Evolutionary conservation across 2,888 invertebrate genomes (phyloP).

Genomic region (Anodontia alba): DNA sequence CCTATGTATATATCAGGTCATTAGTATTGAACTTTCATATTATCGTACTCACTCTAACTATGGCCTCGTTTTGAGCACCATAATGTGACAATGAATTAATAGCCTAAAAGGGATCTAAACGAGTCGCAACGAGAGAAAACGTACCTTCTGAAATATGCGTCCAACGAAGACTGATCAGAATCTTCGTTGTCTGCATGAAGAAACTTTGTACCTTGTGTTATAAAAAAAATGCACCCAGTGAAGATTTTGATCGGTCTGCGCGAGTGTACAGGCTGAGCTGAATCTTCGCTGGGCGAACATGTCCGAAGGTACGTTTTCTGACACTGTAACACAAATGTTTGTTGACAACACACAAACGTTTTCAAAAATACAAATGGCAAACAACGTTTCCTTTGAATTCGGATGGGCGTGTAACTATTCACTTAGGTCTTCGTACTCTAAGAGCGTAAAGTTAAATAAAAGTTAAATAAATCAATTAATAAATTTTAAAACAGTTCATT

Average conservation of each 20-base stretch:
- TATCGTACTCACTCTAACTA: not conserved
- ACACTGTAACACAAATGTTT: too few species aligned
- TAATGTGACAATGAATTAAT: not conserved
- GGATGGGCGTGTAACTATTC: not conserved
- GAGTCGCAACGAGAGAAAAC: too few species aligned
- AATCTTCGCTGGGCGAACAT: too few species aligned
- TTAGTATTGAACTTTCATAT: not conserved
- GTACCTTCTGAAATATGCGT: too few species aligned
- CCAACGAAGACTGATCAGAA: too few species aligned
- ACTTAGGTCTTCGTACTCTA: not conserved
- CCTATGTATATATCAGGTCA: not conserved
- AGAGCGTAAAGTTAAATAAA: not conserved
- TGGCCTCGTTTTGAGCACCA: not conserved
- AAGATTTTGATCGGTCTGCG: too few species aligned
- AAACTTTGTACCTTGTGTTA: too few species aligned
- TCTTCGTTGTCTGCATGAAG: too few species aligned
- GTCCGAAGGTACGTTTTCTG: too few species aligned
- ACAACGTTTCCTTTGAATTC: not conserved
- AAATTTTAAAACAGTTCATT: not conserved
- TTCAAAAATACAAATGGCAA: conserved; percentile 9
- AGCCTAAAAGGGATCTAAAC: not conserved
- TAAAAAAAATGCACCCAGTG: too few species aligned
- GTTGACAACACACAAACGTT: not conserved
- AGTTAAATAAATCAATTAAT: not conserved
- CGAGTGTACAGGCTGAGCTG: too few species aligned